Evolutionary conservation across 2,113 vertebrate genomes (phyloP), one percentile per base, ranked within the genome.

Genomic region (Colius striatus): DNA sequence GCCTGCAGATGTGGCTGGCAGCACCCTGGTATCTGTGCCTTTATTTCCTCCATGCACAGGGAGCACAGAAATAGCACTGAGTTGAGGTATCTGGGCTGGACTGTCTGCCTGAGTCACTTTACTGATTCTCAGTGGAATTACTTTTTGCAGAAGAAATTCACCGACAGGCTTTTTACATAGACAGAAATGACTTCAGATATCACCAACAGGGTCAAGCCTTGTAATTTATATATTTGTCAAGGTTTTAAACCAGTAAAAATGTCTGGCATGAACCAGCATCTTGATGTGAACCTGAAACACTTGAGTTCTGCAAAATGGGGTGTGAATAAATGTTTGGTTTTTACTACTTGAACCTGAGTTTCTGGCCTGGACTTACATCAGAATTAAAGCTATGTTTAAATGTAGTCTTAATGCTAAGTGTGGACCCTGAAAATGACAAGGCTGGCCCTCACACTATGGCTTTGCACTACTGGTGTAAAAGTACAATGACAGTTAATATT

Each of bases 41-140:
- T 84, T 4, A 1, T 71, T 84, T 63, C 53, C 27, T 14, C 14
- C 5, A 0, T 25, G 26, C 1, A 0, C 19, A 29, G 15, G 20
- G 19, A 36, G 30, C 36, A 51, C 10, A 73, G 58, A 86, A 79
- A 34, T 8, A 14, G 13, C n/a, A 41, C 7, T 0, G 1, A 75
- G 10, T 48, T 1, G 1, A 38, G 70, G 16, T 50, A 4, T 54
- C 60, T 47, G 60, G 18, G 18, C 21, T 86, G 47, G 27, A 32
- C 14, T 79, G 27, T 54, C 62, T 68, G 16, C 54, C 45, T 45
- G n/a, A 65, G 45, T 79, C 7, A 30, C 36, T 48, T 55, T 3
- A 6, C 23, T 65, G 54, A 63, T 71, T 80, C 73, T 72, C 22
- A 48, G 50, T 68, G 50, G 76, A 80, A 48, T 9, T 22, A 53